phyloP scores from a whole-genome alignment of 2,888 invertebrate genomes.

The Scrobipalpa atriplicella region DNA sequence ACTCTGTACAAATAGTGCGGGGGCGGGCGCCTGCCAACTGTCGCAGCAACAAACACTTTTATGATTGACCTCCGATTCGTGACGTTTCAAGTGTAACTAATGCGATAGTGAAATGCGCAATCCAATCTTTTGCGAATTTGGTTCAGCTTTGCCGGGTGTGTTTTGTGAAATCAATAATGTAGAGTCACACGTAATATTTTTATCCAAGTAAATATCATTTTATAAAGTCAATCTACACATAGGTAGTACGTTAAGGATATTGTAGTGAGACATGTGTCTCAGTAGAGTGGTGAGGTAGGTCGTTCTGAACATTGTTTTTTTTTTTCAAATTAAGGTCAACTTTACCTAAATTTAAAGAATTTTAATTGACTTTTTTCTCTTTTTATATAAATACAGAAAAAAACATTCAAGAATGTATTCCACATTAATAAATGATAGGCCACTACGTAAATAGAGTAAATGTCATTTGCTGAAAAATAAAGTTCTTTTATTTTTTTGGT shows the following conservation, averaged over 20 bases:
- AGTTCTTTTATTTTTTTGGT: not conserved
- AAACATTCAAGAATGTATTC: conserved; percentile 1
- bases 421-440: not conserved
- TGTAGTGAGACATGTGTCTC: no score
- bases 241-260: no score
- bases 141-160: conserved; percentile 70
- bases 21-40: conserved; percentile 68
- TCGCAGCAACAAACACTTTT: conserved; percentile 67
- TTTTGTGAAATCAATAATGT: not conserved
- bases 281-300: no score
- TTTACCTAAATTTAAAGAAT: no score
- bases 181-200: no score
- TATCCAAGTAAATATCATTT: not conserved
- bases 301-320: no score
- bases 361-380: no score
- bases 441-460: no score
- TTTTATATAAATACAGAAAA: no score
- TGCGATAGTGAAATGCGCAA: conserved; percentile 72
- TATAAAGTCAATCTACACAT: not conserved
- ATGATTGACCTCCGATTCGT: conserved; percentile 68
- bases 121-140: conserved; percentile 47
- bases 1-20: conserved; percentile 27
- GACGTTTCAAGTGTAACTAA: conserved; percentile 58
- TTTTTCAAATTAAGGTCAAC: no score
- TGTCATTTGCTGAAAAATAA: not conserved